Base-by-base conservation (phyloP, 2,113 vertebrate species). In the Nibea coibor region DNA sequence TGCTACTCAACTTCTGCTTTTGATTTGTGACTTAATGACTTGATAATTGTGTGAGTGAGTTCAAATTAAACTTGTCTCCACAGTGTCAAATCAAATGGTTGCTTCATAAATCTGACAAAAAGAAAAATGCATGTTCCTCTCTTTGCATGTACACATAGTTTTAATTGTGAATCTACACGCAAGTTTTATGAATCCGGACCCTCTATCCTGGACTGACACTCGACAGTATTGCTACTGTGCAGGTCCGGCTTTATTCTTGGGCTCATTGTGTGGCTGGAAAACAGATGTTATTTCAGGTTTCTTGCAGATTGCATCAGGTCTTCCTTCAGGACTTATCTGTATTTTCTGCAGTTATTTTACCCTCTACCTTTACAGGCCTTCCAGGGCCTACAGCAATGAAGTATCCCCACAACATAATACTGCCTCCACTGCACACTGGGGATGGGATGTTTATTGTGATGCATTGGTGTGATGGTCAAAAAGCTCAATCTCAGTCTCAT, bases 341-440 rank as follows among this genome's bases (percentile, higher is more conserved):
- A 0, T 22, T 48, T 72, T 9, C 31, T 31, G 22, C 53, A 59
- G 68, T 57, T 39, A 64, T 28, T 65, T 45, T 57, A 53, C 58
- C 19, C 26, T 24, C 45, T 28, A 17, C 22, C 35, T 19, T 56
- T 45, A 45, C 43, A 39, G 35, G 56, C 31, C 53, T 42, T 65
- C 11, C 11, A 16, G 43, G 20, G 24, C 50, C 62, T 14, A 45
- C 28, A 39, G 53, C 53, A 26, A 11, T 56, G 62, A 67, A 68
- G 70, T 15, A 14, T 62, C 63, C 56, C n/a, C 47, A 43, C n/a
- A 43, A 47, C 53, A 51, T 12, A 61, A 58, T 20, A 28, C 54
- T 69, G 28, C 56, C 65, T 67, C 45, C 62, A 59, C 6, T 22
- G 10, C 79, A 75, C 6, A 12, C 10, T 51, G n/a, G 26, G 63